Evolutionary conservation across 2,888 invertebrate species (phyloP).

Genomic region (Chrysomela aeneicollis): DNA sequence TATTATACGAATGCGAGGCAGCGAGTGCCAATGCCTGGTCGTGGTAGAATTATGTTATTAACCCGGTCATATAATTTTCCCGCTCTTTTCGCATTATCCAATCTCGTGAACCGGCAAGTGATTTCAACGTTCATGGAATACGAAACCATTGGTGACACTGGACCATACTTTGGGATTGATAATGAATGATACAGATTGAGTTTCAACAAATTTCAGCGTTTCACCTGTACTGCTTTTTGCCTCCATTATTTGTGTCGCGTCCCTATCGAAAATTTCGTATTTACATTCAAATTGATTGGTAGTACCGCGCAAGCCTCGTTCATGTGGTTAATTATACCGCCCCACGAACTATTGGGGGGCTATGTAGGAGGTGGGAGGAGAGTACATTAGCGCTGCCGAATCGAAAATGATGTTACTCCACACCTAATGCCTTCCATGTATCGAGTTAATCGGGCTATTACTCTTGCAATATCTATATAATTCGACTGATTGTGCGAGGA

Average conservation of each 20-base stretch:
- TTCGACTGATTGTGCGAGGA: not conserved
- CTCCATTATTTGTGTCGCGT: not conserved
- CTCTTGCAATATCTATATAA: slow-evolving; percentile 41
- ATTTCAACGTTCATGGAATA: slow-evolving; percentile 23
- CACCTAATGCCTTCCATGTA: slow-evolving; percentile 47
- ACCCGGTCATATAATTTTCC: slow-evolving; percentile 28
- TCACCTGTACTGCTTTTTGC: not conserved
- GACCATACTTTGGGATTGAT: no score
- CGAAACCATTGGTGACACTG: no score
- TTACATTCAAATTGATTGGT: slow-evolving; percentile 30
- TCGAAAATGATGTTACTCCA: slow-evolving; percentile 46
- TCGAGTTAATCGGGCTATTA: slow-evolving; percentile 51
- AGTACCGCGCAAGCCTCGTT: slow-evolving; percentile 39
- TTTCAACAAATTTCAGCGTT: no score
- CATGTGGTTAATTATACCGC: slow-evolving; percentile 50
- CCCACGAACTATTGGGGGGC: not conserved
- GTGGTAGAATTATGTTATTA: slow-evolving; percentile 25
- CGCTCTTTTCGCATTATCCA: slow-evolving; percentile 21
- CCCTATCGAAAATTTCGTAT: not conserved
- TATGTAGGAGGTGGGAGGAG: not conserved
- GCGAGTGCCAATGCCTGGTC: slow-evolving; percentile 25
- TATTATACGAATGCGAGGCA: slow-evolving; percentile 20
- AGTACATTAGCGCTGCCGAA: slow-evolving; percentile 39
- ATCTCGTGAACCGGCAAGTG: slow-evolving; percentile 20
- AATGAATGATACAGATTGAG: no score